phyloP scores from a whole-genome alignment of 1,140 invertebrate genomes.

The Stenopsyche tienmushanensis region DNA sequence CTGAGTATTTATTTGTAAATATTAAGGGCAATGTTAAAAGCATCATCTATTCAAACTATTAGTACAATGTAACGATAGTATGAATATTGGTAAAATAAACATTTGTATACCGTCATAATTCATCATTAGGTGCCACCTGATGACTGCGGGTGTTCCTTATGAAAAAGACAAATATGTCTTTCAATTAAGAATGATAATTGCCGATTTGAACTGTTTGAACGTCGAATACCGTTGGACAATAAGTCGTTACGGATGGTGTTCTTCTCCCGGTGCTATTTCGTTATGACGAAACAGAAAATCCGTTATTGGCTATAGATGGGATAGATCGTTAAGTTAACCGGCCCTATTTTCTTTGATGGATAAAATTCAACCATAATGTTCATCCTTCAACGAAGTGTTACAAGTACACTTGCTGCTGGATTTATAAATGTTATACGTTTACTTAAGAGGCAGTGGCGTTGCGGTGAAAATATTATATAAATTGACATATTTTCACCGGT shows the following conservation, averaged over 20 bases:
- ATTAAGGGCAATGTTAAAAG: slow-evolving; percentile 21
- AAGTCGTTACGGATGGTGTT: too few relatives aligned
- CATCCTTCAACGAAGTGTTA: slow-evolving; percentile 7
- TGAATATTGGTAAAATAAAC: slow-evolving; percentile 18
- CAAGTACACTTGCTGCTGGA: slow-evolving; percentile 5
- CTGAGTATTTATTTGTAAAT: slow-evolving; percentile 12
- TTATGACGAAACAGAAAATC: too few relatives aligned
- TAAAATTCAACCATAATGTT: background rate
- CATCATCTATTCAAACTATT: slow-evolving; percentile 15
- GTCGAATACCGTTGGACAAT: too few relatives aligned
- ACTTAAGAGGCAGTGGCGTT: background rate
- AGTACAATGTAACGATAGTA: slow-evolving; percentile 21
- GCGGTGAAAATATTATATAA: background rate
- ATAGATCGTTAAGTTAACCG: too few relatives aligned
- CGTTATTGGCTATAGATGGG: too few relatives aligned
- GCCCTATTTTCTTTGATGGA: background rate
- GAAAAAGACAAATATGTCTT: slow-evolving; percentile 17
- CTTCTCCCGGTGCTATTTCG: too few relatives aligned
- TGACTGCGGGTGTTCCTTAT: slow-evolving; percentile 15
- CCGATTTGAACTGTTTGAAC: background rate
- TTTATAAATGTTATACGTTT: background rate
- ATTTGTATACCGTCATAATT: slow-evolving; percentile 19
- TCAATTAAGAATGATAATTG: slow-evolving; percentile 23
- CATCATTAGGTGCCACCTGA: slow-evolving; percentile 10
- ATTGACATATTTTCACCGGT: too few relatives aligned